Evolutionary conservation across 2,888 invertebrate species (phyloP).

Genomic region (Lasioglossum morio): DNA sequence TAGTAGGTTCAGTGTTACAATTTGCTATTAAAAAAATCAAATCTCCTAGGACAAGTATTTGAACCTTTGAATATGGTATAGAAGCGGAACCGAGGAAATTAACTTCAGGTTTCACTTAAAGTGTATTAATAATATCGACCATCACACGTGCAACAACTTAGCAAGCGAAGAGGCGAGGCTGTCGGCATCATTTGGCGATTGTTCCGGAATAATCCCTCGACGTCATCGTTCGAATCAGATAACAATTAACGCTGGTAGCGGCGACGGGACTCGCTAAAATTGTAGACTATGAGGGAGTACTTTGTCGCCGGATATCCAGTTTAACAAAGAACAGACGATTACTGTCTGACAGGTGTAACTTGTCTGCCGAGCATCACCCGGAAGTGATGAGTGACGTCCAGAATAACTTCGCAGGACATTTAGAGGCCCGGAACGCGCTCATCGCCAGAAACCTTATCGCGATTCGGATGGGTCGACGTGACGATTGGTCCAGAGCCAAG

Average conservation of each 20-base stretch:
- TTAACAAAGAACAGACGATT: conserved; percentile 52
- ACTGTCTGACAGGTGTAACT: conserved; percentile 67
- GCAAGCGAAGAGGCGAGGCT: not conserved
- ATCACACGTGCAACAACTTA: not conserved
- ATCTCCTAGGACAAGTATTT: not conserved
- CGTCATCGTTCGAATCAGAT: conserved; percentile 3
- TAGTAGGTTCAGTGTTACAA: not conserved
- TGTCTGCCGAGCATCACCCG: conserved; percentile 65
- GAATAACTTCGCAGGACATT: conserved; percentile 78
- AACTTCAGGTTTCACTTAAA: not conserved
- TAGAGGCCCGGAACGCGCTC: conserved; percentile 64
- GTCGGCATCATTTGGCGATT: not conserved
- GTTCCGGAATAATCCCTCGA: not conserved
- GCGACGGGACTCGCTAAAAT: not conserved
- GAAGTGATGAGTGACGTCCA: conserved; percentile 77
- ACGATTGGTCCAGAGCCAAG: conserved; percentile 80
- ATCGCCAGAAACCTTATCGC: conserved; percentile 79
- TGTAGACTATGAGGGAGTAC: not conserved
- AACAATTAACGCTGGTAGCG: not conserved
- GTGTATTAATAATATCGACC: not conserved
- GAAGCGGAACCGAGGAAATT: not conserved
- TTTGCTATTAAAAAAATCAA: not conserved
- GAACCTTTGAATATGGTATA: not conserved
- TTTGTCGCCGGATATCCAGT: conserved; percentile 8
- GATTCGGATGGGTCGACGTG: conserved; percentile 73